Base-by-base conservation (phyloP, 2,797 vertebrate species). In the Epinephelus malabaricus region DNA sequence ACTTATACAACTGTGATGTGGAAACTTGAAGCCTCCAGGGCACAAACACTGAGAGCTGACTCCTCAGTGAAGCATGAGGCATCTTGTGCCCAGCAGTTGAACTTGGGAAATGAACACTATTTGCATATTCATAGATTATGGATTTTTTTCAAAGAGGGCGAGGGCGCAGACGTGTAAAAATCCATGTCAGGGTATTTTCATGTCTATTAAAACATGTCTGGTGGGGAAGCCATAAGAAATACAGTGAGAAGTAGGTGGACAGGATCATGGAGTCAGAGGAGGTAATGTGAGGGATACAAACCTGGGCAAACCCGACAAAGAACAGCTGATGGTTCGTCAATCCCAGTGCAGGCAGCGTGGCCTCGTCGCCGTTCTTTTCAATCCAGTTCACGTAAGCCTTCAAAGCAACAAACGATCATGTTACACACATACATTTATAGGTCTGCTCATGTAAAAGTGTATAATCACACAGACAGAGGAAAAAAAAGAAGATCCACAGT, bases 361-460 rank as follows among this genome's bases (percentile, higher is more conserved):
- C 86, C 91, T 99, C 98, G 12, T 97, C 94, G 0, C 98, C 98
- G 0, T 99, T 97, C 88, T 95, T 97, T 82, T 92, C 83, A 73
- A 98, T 95, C 98, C 98, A 99, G 88, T 97, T 99, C 86, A 96
- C 94, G 79, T 99, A 99, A 0, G 98, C 98, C 98, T 99, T 91
- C 12, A 80, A 82, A 81, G 76, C 17, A 87, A 91, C 47, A 86
- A 65, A 87, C 17, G 47, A 73, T 84, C 85, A 83, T 8, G 63
- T 94, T 91, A 92, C 85, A 75, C 56, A 56, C 49, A 62, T 9
- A 49, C 58, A 81, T 23, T 79, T 51, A 47, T 4, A 19, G 19
- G 43, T 53, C 46, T 69, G 14, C 60, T 62, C 21, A 55, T 4
- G 53, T 40, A 69, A 61, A 75, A 34, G 6, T 51, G 38, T 15